phyloP scores from a whole-genome alignment of 2,888 invertebrate genomes.

The Clostera curtula region DNA sequence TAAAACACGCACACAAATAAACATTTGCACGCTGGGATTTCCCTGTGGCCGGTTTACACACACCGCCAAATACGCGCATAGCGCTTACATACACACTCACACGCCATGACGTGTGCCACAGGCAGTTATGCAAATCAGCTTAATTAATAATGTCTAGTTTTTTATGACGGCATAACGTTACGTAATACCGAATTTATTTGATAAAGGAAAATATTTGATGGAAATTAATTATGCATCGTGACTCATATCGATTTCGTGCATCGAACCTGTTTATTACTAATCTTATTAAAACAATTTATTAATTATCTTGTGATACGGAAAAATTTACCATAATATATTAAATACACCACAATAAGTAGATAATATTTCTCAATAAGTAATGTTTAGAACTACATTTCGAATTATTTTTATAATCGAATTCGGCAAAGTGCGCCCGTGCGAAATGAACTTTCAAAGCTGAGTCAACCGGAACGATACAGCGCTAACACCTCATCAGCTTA shows the following conservation, averaged over 20 bases:
- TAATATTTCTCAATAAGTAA: not conserved
- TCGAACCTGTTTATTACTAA: not conserved
- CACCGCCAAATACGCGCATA: conserved; percentile 14
- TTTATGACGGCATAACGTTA: conserved; percentile 19
- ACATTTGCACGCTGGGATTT: conserved; percentile 50
- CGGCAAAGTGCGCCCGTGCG: no score
- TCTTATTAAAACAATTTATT: not conserved
- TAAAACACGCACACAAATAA: conserved; percentile 17
- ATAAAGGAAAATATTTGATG: conserved; percentile 2
- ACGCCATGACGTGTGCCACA: conserved; percentile 23
- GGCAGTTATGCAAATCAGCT: conserved; percentile 27
- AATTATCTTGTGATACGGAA: not conserved
- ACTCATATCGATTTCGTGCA: conserved; percentile 2
- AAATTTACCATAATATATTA: no score
- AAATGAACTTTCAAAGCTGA: conserved; percentile 9
- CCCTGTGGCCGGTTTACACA: conserved; percentile 31
- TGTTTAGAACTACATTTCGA: not conserved
- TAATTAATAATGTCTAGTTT: conserved; percentile 31
- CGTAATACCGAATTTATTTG: conserved; percentile 9
- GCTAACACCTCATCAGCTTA: conserved; percentile 4
- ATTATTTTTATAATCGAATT: conserved; percentile 5
- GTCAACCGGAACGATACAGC: conserved; percentile 11
- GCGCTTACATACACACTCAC: conserved; percentile 6
- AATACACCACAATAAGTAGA: no score
- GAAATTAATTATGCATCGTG: conserved; percentile 3